A percentile compares a stretch with the other conserved stretches of the same genome.
Evolutionary conservation across 2,113 vertebrate species (phyloP).

Genomic region (Mastomys natalensis): DNA sequence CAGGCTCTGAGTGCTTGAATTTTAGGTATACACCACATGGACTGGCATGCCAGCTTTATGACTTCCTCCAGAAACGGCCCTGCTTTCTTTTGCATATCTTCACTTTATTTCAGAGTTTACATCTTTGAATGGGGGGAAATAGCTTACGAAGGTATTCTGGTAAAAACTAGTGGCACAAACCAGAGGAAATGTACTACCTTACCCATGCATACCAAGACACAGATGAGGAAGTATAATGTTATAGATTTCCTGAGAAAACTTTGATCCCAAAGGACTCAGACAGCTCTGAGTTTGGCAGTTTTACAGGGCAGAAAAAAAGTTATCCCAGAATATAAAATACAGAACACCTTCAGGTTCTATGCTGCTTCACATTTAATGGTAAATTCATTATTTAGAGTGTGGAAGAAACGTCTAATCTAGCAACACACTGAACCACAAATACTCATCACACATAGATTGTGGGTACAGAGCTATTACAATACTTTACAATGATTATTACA

Average conservation of each 20-base stretch:
- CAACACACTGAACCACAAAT: not conserved
- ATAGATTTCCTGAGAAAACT: slow-evolving; percentile 3
- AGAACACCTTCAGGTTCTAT: slow-evolving; percentile 20
- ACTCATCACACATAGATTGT: not conserved
- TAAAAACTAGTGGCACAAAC: not conserved
- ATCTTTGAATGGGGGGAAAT: not conserved
- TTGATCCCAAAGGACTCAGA: not conserved
- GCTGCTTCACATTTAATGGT: slow-evolving; percentile 12
- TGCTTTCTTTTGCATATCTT: not conserved
- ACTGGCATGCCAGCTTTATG: not conserved
- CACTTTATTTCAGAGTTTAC: not conserved
- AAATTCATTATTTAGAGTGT: slow-evolving; percentile 30
- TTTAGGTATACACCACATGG: too few species aligned
- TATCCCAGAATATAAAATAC: not conserved
- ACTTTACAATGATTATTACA: not conserved
- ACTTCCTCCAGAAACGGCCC: not conserved
- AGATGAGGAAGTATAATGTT: not conserved
- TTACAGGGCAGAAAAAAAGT: not conserved
- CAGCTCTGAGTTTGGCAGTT: not conserved
- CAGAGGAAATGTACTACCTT: not conserved
- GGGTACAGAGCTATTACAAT: not conserved
- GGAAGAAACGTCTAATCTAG: slow-evolving; percentile 8
- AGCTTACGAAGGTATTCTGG: not conserved
- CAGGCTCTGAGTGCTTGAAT: not conserved
- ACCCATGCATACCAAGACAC: not conserved